Conservation (phyloP, 2,888 invertebrate species). For the Criorhina ranunculi region DNA sequence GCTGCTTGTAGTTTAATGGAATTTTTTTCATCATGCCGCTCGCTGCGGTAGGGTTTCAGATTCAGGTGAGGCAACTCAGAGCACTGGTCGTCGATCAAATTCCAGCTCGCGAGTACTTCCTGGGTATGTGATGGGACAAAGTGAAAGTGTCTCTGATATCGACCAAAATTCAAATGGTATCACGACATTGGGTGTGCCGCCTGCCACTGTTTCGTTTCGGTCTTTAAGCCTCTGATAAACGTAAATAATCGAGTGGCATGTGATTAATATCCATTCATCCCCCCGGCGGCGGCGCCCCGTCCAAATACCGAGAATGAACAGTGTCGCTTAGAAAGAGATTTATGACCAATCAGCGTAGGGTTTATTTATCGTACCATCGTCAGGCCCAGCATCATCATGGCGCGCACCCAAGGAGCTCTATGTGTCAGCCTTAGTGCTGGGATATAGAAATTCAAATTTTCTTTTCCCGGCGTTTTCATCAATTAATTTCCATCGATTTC, state of each 20-base stretch:
- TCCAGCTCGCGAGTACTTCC: constrained; percentile 42
- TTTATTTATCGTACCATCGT: constrained; percentile 57
- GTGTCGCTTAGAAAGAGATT: constrained; percentile 58
- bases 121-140: constrained; percentile 55
- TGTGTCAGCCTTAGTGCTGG: constrained; percentile 26
- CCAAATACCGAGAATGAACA: constrained; percentile 18
- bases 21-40: constrained; percentile 41
- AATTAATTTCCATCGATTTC: constrained; percentile 60
- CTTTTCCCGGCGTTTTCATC: constrained; percentile 55
- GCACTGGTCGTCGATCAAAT: constrained; percentile 50
- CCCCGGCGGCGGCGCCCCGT: background rate
- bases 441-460: constrained; percentile 55
- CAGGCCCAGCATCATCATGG: constrained; percentile 37
- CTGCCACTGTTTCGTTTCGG: constrained; percentile 22
- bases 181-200: constrained; percentile 72
- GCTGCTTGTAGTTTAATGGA: constrained; percentile 3
- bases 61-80: constrained; percentile 17
- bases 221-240: constrained; percentile 23
- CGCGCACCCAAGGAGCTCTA: constrained; percentile 24
- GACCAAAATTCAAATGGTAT: constrained; percentile 40
- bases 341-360: constrained; percentile 62
- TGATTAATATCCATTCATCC: constrained; percentile 52
- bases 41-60: constrained; percentile 25
- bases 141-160: constrained; percentile 64
- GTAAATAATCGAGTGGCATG: constrained; percentile 39